Conservation (phyloP, 2,888 invertebrate species). For the Cryptocephalus primarius region DNA sequence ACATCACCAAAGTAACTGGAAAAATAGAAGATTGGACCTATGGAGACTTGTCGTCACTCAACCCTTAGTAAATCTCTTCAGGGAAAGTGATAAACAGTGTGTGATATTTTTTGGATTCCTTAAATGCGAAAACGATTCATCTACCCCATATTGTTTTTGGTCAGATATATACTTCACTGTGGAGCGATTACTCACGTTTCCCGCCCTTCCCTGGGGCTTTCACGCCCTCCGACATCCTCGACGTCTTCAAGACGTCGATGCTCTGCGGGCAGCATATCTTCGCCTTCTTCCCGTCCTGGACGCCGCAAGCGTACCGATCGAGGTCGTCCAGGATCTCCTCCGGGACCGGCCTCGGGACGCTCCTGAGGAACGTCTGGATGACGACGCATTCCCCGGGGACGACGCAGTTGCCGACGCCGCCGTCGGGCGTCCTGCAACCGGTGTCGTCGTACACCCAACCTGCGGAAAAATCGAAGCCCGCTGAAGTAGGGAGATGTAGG, state of each 20-base stretch:
- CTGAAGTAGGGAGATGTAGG: no score
- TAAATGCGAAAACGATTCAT: no score
- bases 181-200: no score
- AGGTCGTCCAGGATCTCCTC: slow-evolving; percentile 10
- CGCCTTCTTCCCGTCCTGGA: slow-evolving; percentile 27
- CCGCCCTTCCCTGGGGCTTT: background rate
- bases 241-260: background rate
- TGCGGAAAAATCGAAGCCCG: slow-evolving; percentile 10
- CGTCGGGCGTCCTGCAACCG: slow-evolving; percentile 30
- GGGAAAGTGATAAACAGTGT: no score
- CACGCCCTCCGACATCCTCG: slow-evolving; percentile 6
- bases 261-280: slow-evolving; percentile 45
- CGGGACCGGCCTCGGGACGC: slow-evolving; percentile 16
- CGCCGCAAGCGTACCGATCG: slow-evolving; percentile 31
- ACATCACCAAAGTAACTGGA: no score
- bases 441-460: slow-evolving; percentile 24
- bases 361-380: slow-evolving; percentile 15
- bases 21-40: no score
- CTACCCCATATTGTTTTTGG: no score
- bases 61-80: no score
- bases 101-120: no score
- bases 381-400: slow-evolving; percentile 21
- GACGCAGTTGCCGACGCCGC: slow-evolving; percentile 31
- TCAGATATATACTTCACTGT: no score
- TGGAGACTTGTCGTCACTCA: no score